Percentiles rank a stretch among this genome's conserved stretches.
Conservation (phyloP, 2,888 invertebrate species). For the Nymphalis polychloros region DNA sequence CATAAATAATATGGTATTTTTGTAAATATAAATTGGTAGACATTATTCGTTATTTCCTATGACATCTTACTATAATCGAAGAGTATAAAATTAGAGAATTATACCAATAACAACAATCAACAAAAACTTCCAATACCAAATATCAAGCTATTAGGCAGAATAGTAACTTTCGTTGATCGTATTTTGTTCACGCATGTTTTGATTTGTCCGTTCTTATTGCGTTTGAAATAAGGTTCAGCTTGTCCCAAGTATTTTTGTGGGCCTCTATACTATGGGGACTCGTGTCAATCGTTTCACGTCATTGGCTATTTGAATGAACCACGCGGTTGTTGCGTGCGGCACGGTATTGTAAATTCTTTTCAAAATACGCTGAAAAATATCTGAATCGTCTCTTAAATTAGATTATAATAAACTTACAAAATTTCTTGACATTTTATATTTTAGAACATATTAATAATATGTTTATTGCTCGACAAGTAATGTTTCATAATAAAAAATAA, state of each 20-base stretch:
- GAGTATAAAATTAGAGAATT: constrained; percentile 8
- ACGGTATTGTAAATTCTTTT: constrained; percentile 55
- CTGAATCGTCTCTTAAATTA: too few species aligned
- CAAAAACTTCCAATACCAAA: constrained; percentile 22
- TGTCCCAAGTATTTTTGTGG: neutral
- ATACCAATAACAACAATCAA: constrained; percentile 28
- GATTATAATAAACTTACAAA: too few species aligned
- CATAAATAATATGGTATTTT: neutral
- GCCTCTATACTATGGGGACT: constrained; percentile 40
- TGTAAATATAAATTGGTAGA: neutral
- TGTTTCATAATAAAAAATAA: too few species aligned
- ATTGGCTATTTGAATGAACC: constrained; percentile 73
- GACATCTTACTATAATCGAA: neutral
- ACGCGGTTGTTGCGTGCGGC: constrained; percentile 66
- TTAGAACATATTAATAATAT: neutral
- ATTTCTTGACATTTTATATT: neutral
- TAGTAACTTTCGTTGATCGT: constrained; percentile 42
- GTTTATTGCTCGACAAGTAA: too few species aligned
- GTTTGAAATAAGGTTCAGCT: constrained; percentile 9
- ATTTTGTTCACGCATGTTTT: constrained; percentile 38
- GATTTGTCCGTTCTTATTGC: constrained; percentile 9
- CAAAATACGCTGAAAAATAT: too few species aligned
- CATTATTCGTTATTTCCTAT: constrained; percentile 5
- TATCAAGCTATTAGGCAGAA: constrained; percentile 22
- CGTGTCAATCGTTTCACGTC: constrained; percentile 69